These are phyloP conservation scores for Tachypleus tridentatus DNA, from an alignment of 1,140 invertebrate genomes.

Conservation along the genomic window DNA sequence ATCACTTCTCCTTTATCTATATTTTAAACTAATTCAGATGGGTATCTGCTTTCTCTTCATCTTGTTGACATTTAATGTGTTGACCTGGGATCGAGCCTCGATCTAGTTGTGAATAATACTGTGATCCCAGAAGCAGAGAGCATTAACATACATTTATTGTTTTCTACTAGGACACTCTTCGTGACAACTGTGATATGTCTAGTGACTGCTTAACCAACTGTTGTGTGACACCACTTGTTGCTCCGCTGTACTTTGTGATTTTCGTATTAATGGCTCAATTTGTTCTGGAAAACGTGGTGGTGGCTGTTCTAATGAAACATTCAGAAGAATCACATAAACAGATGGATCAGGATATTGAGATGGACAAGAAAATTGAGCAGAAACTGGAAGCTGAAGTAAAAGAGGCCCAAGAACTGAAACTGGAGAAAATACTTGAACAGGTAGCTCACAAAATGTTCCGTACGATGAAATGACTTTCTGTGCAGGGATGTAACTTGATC, in stretches of 20 bases:
- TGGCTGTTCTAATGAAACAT: slow-evolving; percentile 99
- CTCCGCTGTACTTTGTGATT: slow-evolving; percentile 98
- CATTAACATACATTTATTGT: too few relatives aligned
- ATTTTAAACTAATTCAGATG: too few relatives aligned
- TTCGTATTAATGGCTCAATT: slow-evolving; percentile 99
- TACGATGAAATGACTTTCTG: too few relatives aligned
- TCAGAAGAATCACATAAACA: slow-evolving; percentile 93
- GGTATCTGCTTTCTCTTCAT: too few relatives aligned
- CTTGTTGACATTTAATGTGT: too few relatives aligned
- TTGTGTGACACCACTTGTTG: slow-evolving; percentile 91
- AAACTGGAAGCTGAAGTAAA: slow-evolving; percentile 48
- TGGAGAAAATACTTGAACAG: too few relatives aligned
- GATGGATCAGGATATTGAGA: slow-evolving; percentile 87
- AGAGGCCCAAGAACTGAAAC: too few relatives aligned
- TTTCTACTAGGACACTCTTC: slow-evolving; percentile 88
- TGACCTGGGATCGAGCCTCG: too few relatives aligned
- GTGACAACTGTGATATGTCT: slow-evolving; percentile 83
- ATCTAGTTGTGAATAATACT: too few relatives aligned
- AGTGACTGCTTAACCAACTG: slow-evolving; percentile 94
- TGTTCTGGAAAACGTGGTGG: slow-evolving; percentile 98
- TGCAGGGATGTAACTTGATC: not conserved
- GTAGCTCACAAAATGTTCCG: too few relatives aligned
- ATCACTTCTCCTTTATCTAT: too few relatives aligned
- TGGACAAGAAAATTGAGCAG: slow-evolving; percentile 55
- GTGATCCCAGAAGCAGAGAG: too few relatives aligned